Evolutionary conservation across 1,140 invertebrate species (phyloP).

Genomic region (Monochamus saltuarius): DNA sequence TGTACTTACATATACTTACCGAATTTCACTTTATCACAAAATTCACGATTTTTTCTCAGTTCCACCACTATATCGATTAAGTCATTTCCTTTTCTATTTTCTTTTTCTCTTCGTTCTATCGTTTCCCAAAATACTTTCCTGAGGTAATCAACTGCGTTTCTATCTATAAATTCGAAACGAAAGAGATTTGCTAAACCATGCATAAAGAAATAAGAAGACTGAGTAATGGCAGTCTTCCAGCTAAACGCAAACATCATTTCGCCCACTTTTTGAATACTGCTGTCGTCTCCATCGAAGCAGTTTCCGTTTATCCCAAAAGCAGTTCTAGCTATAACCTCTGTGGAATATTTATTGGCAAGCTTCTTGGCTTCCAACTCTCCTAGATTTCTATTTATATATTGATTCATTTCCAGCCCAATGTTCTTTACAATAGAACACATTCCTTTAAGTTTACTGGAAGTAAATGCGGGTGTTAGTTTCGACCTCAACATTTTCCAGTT

Average conservation of each 20-base stretch:
- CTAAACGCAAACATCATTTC: slow-evolving; percentile 24
- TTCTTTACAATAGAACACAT: slow-evolving; percentile 45
- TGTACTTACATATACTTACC: too few species aligned
- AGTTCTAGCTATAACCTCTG: slow-evolving; percentile 53
- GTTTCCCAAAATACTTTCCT: slow-evolving; percentile 28
- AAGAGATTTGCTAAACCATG: slow-evolving; percentile 25
- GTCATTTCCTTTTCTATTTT: slow-evolving; percentile 32
- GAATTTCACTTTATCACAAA: too few species aligned
- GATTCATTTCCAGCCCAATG: slow-evolving; percentile 24
- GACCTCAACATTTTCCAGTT: slow-evolving; percentile 55
- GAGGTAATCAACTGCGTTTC: neutral
- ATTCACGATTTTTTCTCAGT: slow-evolving; percentile 24
- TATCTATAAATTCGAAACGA: slow-evolving; percentile 20
- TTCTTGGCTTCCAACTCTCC: slow-evolving; percentile 32
- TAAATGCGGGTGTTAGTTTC: slow-evolving; percentile 57
- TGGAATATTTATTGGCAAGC: slow-evolving; percentile 50
- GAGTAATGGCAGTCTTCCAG: slow-evolving; percentile 15
- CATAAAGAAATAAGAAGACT: slow-evolving; percentile 32
- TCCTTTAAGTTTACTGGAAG: slow-evolving; percentile 55
- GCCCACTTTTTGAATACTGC: slow-evolving; percentile 44
- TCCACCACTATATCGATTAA: slow-evolving; percentile 39
- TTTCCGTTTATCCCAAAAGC: slow-evolving; percentile 54
- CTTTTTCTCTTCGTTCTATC: slow-evolving; percentile 27
- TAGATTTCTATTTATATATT: slow-evolving; percentile 26
- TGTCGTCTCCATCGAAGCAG: slow-evolving; percentile 48